A percentile compares a stretch with the other conserved stretches of the same genome.
phyloP scores from a whole-genome alignment of 2,888 invertebrate genomes.

The Eupeodes luniger region DNA sequence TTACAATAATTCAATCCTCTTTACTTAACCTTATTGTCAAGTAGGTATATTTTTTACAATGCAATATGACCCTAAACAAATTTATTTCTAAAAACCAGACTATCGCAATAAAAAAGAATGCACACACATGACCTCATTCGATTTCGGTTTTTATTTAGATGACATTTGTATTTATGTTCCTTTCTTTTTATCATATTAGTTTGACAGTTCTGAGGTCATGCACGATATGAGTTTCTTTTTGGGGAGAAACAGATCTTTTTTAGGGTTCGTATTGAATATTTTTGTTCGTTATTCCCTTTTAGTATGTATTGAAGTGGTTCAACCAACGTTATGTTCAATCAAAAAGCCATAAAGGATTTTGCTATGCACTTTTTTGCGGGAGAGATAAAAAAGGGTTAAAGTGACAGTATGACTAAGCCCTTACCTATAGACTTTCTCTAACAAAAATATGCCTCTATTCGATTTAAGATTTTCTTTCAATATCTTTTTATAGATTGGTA shows the following conservation, averaged over 20 bases:
- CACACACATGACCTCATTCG: conserved; percentile 67
- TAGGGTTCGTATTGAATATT: conserved; percentile 67
- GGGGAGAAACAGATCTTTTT: conserved; percentile 45
- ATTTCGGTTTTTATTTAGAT: conserved; percentile 53
- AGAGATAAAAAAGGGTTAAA: conserved; percentile 20
- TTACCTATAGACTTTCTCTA: background rate
- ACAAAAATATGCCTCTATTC: background rate
- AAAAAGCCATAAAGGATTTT: conserved; percentile 7
- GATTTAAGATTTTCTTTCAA: conserved; percentile 10
- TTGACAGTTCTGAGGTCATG: conserved; percentile 55
- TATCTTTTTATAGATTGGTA: conserved; percentile 14
- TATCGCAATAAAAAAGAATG: conserved; percentile 47
- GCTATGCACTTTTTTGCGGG: background rate
- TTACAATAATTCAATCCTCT: conserved; percentile 18
- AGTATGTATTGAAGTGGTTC: background rate
- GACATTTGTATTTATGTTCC: conserved; percentile 64
- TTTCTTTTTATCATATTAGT: conserved; percentile 29
- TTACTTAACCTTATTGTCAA: conserved; percentile 67
- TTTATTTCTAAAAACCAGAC: conserved; percentile 37
- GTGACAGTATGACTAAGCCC: background rate
- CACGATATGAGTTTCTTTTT: conserved; percentile 27
- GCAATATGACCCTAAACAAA: conserved; percentile 68
- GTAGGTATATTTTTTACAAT: conserved; percentile 32
- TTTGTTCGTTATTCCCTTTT: conserved; percentile 38
- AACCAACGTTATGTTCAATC: conserved; percentile 13